Base-by-base conservation (phyloP, 2,888 invertebrate genomes). In the Caenorhabditis sulstoni region DNA sequence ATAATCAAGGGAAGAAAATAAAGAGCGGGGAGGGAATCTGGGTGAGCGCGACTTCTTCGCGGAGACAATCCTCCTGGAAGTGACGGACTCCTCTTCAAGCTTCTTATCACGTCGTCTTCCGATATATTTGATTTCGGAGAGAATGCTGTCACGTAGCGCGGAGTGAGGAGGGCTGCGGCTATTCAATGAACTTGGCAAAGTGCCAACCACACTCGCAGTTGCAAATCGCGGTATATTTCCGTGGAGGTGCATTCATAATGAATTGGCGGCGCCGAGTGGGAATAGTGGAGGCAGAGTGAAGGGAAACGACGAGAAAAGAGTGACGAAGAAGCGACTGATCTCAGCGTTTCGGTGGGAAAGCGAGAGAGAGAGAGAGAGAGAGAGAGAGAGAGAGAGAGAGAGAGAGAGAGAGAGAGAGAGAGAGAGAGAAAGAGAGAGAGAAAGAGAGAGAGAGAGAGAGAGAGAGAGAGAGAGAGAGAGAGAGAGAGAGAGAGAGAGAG, bases 171-270 rank as follows among this genome's bases (percentile, higher is more conserved):
- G n/a, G n/a, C n/a, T n/a, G n/a, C n/a, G n/a, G n/a, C n/a, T n/a
- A 41, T 41, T 41, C 41, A 11, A 20, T 8, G 35, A 12, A 37
- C 41, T 49, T 62, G 61, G 61, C 53, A 55, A 39, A 22, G 53
- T 68, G 59, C 59, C 68, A 68, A n/a, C 37, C n/a, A 29, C 22
- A 8, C 4, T 23, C 29, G 29, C 22, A 44, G 44, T 68, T 68
- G 67, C 67, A 70, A 70, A 70, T 70, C 55, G 37, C 22, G 23
- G 20, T 52, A 23, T 29, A 39, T 37, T 29, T 22, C 37, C 16
- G 39, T 14, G 49, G 55, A 67, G 66, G 67, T 66, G 75, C 59
- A 67, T 66, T 66, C 61, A 55, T 66, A 71, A 71, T 71, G 71
- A 71, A 61, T 61, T 64, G 61, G 58, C 12, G 22, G 23, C 37